A percentile compares a stretch with the other conserved stretches of the same genome.
Evolutionary conservation across 2,888 invertebrate species (phyloP).

Genomic region (Drosophila flavopinicola): DNA sequence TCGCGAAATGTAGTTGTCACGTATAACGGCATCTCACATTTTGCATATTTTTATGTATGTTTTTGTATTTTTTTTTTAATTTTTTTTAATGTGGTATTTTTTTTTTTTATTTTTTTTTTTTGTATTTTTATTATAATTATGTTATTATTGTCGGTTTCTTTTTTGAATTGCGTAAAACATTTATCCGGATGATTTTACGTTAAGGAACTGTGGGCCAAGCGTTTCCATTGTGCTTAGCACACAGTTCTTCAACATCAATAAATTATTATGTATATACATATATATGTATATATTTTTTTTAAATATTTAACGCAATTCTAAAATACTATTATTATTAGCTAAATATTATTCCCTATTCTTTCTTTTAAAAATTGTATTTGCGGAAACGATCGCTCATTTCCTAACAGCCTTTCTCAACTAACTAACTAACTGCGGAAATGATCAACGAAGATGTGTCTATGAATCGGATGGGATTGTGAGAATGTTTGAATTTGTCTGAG

Average conservation of each 20-base stretch:
- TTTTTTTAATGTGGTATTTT: conserved; percentile 1
- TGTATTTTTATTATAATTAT: conserved; percentile 10
- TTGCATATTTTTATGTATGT: conserved; percentile 15
- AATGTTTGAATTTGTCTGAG: neutral
- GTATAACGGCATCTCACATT: conserved; percentile 61
- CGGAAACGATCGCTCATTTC: neutral
- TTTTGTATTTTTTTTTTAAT: conserved; percentile 8
- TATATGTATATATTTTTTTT: too few relatives aligned
- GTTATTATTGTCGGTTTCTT: too few relatives aligned
- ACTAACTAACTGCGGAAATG: neutral
- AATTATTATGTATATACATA: too few relatives aligned
- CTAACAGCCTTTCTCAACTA: neutral
- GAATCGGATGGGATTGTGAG: neutral
- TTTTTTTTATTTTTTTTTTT: conserved; percentile 5
- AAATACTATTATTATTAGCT: too few relatives aligned
- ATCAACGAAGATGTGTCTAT: neutral
- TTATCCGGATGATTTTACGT: conserved; percentile 34
- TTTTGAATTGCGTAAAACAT: conserved; percentile 61
- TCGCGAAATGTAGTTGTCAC: conserved; percentile 29
- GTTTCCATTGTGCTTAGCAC: conserved; percentile 11
- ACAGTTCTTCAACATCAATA: too few relatives aligned
- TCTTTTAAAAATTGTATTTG: neutral
- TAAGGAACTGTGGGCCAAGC: conserved; percentile 18
- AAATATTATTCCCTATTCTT: conserved; percentile 5
- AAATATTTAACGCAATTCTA: conserved; percentile 48